Base-by-base conservation (phyloP, 2,113 vertebrate species). In the Plecturocebus donacophilus region DNA sequence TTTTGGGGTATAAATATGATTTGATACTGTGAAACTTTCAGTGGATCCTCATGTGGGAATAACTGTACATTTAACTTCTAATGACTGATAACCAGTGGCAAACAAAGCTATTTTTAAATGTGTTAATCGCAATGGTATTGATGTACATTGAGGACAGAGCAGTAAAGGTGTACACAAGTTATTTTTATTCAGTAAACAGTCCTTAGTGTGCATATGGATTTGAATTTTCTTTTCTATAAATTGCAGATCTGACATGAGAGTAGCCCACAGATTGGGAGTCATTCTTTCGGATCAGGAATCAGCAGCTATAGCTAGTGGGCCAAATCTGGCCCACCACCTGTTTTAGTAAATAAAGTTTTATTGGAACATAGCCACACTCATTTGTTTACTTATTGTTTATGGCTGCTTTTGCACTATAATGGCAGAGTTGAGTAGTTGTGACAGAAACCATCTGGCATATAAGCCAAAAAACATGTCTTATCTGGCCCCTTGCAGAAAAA, bases 271-370 rank as follows among this genome's bases (percentile, higher is more conserved):
- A 66, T 40, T 58, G 30, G 35, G 45, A 82, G 35, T 81, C 64
- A 68, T 75, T 12, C 10, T 21, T 81, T 64, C 42, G 35, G 27
- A 85, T 93, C 70, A 84, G 56, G 30, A 87, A 49, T 75, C 3
- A 14, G 92, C 25, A 84, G 84, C 70, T 90, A 75, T 0, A 92
- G 84, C 35, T 86, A n/a, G 19, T 38, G 25, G 70, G 42, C 35
- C 91, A 93, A 83, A 68, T 87, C 5, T 92, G 94, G 64, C 61
- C 56, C 66, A 83, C 45, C 8, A 6, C 30, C 56, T 90, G 82
- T 23, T 93, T 93, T 88, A 75, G 88, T 91, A 94, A 96, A 95
- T 96, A 96, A 97, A 97, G 87, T 96, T 97, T 95, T 97, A 90
- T 91, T 97, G 93, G 80, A 96, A 92, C 27, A 47, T 16, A 90